Evolutionary conservation across 2,113 vertebrate genomes (phyloP).

Genomic region (Cynoglossus semilaevis): DNA sequence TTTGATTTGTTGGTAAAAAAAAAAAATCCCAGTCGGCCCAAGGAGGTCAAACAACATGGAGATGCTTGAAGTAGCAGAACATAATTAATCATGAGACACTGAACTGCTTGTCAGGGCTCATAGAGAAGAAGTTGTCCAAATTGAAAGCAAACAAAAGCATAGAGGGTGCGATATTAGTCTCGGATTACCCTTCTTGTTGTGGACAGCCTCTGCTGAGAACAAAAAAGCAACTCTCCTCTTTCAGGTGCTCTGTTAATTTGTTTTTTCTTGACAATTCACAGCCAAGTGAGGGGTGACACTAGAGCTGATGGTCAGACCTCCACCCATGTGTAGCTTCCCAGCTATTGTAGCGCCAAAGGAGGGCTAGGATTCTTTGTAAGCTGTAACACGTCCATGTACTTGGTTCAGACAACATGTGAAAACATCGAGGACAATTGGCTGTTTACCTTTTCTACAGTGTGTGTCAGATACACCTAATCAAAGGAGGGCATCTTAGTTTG

Average conservation of each 20-base stretch:
- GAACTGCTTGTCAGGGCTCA: slow-evolving; percentile 1
- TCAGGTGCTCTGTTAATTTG: slow-evolving; percentile 9
- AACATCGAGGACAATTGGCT: neutral
- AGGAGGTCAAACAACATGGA: slow-evolving; percentile 23
- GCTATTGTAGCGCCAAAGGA: slow-evolving; percentile 4
- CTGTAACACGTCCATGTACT: slow-evolving; percentile 13
- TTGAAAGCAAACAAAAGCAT: slow-evolving; percentile 30
- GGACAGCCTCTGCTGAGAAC: neutral
- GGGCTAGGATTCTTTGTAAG: slow-evolving; percentile 28
- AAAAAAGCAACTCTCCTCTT: slow-evolving; percentile 11
- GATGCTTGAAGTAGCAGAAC: slow-evolving; percentile 30
- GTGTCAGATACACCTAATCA: neutral
- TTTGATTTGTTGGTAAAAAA: slow-evolving; percentile 34
- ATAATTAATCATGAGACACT: slow-evolving; percentile 23
- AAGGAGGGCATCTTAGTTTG: too few relatives aligned
- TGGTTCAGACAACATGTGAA: neutral
- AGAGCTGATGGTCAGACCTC: slow-evolving; percentile 28
- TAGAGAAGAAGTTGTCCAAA: neutral
- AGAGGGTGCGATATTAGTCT: slow-evolving; percentile 28
- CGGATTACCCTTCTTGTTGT: slow-evolving; percentile 18
- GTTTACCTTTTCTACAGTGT: neutral
- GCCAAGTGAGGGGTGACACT: neutral
- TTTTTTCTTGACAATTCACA: slow-evolving; percentile 4
- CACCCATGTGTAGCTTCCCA: slow-evolving; percentile 25
- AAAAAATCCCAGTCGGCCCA: slow-evolving; percentile 5